A percentile compares a stretch with the other conserved stretches of the same genome.
Evolutionary conservation across 2,797 vertebrate species (phyloP).

Genomic region (Lacerta viridis): DNA sequence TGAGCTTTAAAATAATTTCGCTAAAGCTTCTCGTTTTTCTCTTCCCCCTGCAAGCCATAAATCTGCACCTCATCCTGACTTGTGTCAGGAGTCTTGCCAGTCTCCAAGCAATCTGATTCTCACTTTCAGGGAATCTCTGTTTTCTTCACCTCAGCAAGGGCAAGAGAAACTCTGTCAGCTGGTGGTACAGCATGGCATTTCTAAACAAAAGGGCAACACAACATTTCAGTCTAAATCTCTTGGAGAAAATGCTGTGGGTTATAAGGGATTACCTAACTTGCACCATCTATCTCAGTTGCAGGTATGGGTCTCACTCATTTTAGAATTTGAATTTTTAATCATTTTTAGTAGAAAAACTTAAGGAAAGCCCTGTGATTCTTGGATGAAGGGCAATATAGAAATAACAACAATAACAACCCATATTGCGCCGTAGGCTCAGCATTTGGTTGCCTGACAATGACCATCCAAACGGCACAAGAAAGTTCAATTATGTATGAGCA

Average conservation of each 20-base stretch:
- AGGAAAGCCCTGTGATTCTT: neutral
- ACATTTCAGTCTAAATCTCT: neutral
- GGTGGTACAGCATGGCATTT: neutral
- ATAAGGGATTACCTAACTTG: neutral
- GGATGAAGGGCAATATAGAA: too few species aligned
- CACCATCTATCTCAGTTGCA: neutral
- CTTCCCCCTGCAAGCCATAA: slow-evolving; percentile 16
- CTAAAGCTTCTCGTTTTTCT: slow-evolving; percentile 41
- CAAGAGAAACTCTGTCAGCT: neutral
- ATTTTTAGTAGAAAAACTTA: slow-evolving; percentile 3
- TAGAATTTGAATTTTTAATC: neutral
- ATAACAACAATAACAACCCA: too few species aligned
- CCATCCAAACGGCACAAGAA: neutral
- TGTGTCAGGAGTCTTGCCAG: neutral
- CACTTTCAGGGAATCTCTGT: slow-evolving; percentile 15
- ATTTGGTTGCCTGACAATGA: neutral
- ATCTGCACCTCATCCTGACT: slow-evolving; percentile 34
- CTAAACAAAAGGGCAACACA: neutral
- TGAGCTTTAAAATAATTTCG: slow-evolving; percentile 36
- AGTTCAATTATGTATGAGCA: neutral
- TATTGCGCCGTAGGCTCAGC: neutral
- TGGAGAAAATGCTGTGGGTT: neutral
- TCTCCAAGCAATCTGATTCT: slow-evolving; percentile 33
- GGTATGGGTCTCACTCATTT: neutral
- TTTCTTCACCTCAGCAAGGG: neutral